These are phyloP conservation scores for Ormyrus nitidulus DNA, from an alignment of 2,888 invertebrate species.

Conservation along the genomic window DNA sequence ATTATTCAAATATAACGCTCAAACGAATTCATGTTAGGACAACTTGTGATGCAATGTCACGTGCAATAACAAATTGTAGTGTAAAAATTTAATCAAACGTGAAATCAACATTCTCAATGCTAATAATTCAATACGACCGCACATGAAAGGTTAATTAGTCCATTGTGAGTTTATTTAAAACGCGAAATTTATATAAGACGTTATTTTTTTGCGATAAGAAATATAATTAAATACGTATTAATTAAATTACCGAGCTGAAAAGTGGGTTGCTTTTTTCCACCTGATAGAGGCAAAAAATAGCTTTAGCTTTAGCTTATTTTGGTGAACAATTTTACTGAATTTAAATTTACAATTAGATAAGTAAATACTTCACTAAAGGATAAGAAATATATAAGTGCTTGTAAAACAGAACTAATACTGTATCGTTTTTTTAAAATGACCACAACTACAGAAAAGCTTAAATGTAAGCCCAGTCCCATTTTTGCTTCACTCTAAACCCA, in stretches of 20 bases:
- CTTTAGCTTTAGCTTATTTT: too few relatives aligned
- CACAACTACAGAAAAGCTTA: too few relatives aligned
- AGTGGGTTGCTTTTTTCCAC: too few relatives aligned
- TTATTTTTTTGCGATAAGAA: not conserved
- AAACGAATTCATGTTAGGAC: constrained; percentile 1
- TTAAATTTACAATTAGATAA: too few relatives aligned
- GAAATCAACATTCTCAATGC: not conserved
- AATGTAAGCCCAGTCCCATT: too few relatives aligned
- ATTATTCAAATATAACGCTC: constrained; percentile 42
- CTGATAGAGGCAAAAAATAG: too few relatives aligned
- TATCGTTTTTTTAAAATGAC: too few relatives aligned
- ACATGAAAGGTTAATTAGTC: not conserved
- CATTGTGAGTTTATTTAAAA: constrained; percentile 1
- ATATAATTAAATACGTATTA: not conserved
- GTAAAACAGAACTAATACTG: too few relatives aligned
- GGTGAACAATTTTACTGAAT: too few relatives aligned
- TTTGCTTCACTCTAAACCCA: too few relatives aligned
- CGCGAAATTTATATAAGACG: not conserved
- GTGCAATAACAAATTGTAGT: constrained; percentile 22
- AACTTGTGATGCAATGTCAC: constrained; percentile 12
- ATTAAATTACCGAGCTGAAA: not conserved
- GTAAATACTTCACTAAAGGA: too few relatives aligned
- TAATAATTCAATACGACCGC: not conserved
- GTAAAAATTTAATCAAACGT: not conserved
- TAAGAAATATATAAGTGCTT: too few relatives aligned